phyloP scores from a whole-genome alignment of 1,140 invertebrate species.

The Drosophila novamexicana region DNA sequence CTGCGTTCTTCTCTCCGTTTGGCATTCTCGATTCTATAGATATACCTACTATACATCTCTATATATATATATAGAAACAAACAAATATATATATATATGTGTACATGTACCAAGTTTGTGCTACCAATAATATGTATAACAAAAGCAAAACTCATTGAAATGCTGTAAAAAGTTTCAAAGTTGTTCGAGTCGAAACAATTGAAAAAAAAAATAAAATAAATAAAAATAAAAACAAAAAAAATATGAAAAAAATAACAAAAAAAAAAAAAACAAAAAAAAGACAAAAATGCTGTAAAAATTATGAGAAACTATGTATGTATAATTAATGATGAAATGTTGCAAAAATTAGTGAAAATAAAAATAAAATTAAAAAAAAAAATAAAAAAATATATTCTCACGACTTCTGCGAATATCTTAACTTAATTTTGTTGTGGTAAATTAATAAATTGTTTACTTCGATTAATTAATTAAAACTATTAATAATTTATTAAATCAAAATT shows the following conservation, averaged over 20 bases:
- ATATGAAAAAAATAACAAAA: neutral
- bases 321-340: slow-evolving; percentile 74
- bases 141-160: slow-evolving; percentile 64
- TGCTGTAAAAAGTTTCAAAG: slow-evolving; percentile 74
- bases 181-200: slow-evolving; percentile 69
- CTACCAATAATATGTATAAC: slow-evolving; percentile 45
- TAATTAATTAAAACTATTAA: no score
- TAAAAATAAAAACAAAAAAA: slow-evolving; percentile 1
- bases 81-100: slow-evolving; percentile 18
- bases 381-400: neutral
- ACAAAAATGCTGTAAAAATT: slow-evolving; percentile 69
- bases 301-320: slow-evolving; percentile 79
- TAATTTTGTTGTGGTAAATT: no score
- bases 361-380: slow-evolving; percentile 45
- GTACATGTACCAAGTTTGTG: slow-evolving; percentile 30
- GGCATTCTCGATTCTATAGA: slow-evolving; percentile 16
- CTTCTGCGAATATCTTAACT: no score
- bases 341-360: slow-evolving; percentile 80
- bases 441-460: no score
- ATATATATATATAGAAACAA: slow-evolving; percentile 1
- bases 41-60: neutral
- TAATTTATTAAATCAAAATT: no score
- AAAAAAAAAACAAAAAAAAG: slow-evolving; percentile 26
- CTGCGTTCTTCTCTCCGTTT: slow-evolving; percentile 13
- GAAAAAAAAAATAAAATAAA: slow-evolving; percentile 19